A percentile compares a stretch with the other conserved stretches of the same genome.
Conservation (phyloP, 2,113 vertebrate genomes). For the Gadus chalcogrammus region DNA sequence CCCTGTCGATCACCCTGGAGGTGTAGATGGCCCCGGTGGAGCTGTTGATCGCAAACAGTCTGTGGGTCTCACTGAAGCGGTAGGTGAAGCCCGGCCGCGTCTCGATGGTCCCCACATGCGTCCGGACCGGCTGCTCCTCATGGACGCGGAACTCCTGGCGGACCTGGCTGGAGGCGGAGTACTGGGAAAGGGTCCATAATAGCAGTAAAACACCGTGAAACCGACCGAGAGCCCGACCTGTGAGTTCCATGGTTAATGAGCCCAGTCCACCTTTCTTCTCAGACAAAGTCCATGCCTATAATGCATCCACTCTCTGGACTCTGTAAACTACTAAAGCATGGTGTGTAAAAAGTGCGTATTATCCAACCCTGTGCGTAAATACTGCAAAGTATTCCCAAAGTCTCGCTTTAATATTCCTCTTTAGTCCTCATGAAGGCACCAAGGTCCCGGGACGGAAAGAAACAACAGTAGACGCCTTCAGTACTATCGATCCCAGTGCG, state of each 20-base stretch:
- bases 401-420: constrained; percentile 32
- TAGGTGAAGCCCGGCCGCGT: constrained; percentile 92
- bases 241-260: constrained; percentile 64
- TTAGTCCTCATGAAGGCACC: neutral
- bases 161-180: constrained; percentile 76
- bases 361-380: constrained; percentile 13
- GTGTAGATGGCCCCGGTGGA: constrained; percentile 88
- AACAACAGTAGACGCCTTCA: no score
- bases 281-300: constrained; percentile 52
- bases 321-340: constrained; percentile 42
- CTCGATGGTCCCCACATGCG: constrained; percentile 89
- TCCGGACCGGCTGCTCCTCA: constrained; percentile 91
- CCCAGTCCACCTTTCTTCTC: constrained; percentile 55
- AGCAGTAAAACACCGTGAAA: constrained; percentile 60
- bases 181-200: constrained; percentile 68
- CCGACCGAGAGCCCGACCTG: constrained; percentile 59
- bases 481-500: no score
- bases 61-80: constrained; percentile 92
- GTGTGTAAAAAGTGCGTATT: constrained; percentile 46
- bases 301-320: constrained; percentile 61
- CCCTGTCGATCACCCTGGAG: constrained; percentile 88
- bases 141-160: constrained; percentile 91
- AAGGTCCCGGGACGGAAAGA: no score
- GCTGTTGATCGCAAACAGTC: constrained; percentile 89
- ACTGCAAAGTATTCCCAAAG: constrained; percentile 17